Evolutionary conservation across 2,113 vertebrate species (phyloP).

Genomic region (Hemicordylus capensis): DNA sequence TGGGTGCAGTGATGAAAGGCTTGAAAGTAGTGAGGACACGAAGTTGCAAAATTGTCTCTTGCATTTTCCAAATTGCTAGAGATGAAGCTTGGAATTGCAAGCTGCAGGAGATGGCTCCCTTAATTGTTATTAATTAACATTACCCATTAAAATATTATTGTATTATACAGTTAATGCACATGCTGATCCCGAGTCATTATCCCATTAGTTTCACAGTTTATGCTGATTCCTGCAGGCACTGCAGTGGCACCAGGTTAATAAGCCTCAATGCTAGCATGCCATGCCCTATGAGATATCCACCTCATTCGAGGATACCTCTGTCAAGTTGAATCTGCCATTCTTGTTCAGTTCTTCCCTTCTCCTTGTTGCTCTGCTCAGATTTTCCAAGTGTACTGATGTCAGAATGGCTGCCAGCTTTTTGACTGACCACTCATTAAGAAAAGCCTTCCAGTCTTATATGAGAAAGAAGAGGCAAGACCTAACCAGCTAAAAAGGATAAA

Average conservation of each 20-base stretch:
- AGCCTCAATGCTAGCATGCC: background rate
- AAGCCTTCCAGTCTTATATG: background rate
- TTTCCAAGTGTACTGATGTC: background rate
- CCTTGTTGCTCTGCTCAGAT: rapidly evolving
- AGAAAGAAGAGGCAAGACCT: background rate
- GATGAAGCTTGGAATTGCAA: background rate
- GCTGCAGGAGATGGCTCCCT: too few species aligned
- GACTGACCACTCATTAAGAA: background rate
- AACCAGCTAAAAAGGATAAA: too few species aligned
- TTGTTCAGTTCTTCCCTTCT: background rate
- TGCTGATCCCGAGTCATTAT: background rate
- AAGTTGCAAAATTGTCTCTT: background rate
- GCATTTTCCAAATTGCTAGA: rapidly evolving
- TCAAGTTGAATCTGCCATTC: background rate
- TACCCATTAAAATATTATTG: background rate
- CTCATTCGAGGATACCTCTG: background rate
- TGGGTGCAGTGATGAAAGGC: too few species aligned
- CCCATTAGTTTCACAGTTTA: rapidly evolving
- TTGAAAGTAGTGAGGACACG: background rate
- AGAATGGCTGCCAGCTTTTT: background rate
- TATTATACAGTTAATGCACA: slow-evolving; percentile 18
- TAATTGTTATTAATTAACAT: background rate
- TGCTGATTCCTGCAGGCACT: background rate
- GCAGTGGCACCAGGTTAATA: rapidly evolving
- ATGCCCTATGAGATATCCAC: background rate